Base-by-base conservation (phyloP, 2,113 vertebrate genomes). In the Aepyceros melampus region DNA sequence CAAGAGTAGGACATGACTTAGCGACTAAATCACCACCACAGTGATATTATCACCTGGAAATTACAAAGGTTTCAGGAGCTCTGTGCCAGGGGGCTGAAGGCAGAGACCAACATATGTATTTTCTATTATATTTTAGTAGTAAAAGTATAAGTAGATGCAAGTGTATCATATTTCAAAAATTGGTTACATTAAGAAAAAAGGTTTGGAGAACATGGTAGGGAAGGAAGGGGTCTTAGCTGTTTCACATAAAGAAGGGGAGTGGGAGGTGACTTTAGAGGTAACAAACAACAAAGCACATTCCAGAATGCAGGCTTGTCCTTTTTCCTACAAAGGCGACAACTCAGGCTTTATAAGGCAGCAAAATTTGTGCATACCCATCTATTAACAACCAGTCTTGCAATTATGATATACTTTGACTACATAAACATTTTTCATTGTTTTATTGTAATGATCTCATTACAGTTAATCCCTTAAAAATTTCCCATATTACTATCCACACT, bases 391-490 rank as follows among this genome's bases (percentile, higher is more conserved):
- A 53, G 33, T 89, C 71, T 93, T 83, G 19, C 6, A 79, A 51
- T 56, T 87, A 43, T 25, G 47, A 74, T 25, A 78, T 19, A 29
- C 33, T 49, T 81, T 27, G 47, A 91, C 23, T 79, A 62, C 2
- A 60, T 51, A 43, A 51, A 45, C 29, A 91, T 76, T 82, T 78
- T 74, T 96, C 31, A 83, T 53, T 60, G n/a, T 4, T 87, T 89
- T 92, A 60, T 85, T 94, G 94, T 78, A 91, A 92, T 95, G 12
- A 95, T 71, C 40, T 87, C 40, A 94, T n/a, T 76, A 84, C 31
- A 60, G 36, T 36, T 51, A 60, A 90, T 78, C 27, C 79, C 51
- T 81, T 92, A 45, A 83, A 81, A 64, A 4, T 94, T 95, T 82
- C 78, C 40, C 40, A n/a, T 25, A 25, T n/a, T 87, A 53, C 31